Evolutionary conservation across 1,140 invertebrate species (phyloP).

Genomic region (Cydia fagiglandana): DNA sequence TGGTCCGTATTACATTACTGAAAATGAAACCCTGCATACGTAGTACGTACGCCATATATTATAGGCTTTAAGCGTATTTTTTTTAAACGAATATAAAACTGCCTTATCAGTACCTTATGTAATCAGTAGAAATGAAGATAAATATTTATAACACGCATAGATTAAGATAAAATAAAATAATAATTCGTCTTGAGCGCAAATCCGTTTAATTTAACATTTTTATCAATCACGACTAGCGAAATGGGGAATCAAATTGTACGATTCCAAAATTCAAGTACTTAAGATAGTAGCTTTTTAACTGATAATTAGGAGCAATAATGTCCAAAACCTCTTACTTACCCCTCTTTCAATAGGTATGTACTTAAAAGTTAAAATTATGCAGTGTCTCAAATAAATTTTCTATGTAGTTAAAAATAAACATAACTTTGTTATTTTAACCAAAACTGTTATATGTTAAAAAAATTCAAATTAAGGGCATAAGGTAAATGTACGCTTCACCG

Average conservation of each 20-base stretch:
- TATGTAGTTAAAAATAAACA: too few relatives aligned
- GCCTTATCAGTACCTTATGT: slow-evolving; percentile 13
- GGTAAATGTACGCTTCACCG: too few relatives aligned
- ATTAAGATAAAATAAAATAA: not conserved
- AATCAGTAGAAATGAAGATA: slow-evolving; percentile 9
- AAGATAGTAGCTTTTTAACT: not conserved
- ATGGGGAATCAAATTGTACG: not conserved
- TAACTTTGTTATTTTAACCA: too few relatives aligned
- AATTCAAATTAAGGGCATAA: too few relatives aligned
- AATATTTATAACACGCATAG: not conserved
- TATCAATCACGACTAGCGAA: not conserved
- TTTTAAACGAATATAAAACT: not conserved
- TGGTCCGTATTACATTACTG: too few relatives aligned
- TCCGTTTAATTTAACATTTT: not conserved
- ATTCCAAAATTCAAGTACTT: not conserved
- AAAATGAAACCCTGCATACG: too few relatives aligned
- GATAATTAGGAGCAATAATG: not conserved
- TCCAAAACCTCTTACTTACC: not conserved
- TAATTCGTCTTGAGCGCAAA: not conserved
- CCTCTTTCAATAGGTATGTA: not conserved
- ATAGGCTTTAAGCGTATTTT: not conserved
- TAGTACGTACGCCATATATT: too few relatives aligned
- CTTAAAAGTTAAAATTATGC: not conserved
- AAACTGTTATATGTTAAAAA: too few relatives aligned
- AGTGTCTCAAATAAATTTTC: too few relatives aligned